Percentiles rank a stretch among this genome's conserved stretches.
These are phyloP conservation scores for Diadumene lineata DNA, from an alignment of 92 coral and sea anemone genomes.

Conservation along the genomic window DNA sequence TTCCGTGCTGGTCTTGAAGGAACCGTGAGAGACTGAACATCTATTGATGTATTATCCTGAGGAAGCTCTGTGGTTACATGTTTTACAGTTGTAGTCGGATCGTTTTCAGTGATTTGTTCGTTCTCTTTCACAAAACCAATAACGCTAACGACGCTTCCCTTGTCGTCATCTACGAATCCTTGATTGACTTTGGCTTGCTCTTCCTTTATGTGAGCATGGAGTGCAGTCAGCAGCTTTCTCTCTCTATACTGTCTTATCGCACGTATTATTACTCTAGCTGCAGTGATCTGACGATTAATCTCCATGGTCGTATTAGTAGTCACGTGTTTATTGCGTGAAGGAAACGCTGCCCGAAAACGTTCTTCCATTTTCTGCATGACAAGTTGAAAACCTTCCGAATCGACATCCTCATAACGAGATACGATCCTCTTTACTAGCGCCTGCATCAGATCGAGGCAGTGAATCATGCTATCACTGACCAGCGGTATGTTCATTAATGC, in stretches of 20 bases:
- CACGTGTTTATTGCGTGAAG: constrained; percentile 61
- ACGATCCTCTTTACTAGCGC: constrained; percentile 82
- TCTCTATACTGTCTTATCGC: constrained; percentile 71
- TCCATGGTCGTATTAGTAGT: constrained; percentile 71
- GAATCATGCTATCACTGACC: constrained; percentile 70
- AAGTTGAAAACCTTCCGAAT: constrained; percentile 71
- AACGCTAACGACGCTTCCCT: constrained; percentile 26
- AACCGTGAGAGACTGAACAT: background rate
- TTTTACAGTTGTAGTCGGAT: background rate
- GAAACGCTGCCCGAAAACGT: constrained; percentile 83
- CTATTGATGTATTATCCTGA: background rate
- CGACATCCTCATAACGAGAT: constrained; percentile 72
- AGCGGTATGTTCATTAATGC: constrained; percentile 89
- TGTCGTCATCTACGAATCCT: constrained; percentile 11
- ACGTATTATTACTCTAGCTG: constrained; percentile 73
- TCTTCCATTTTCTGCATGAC: constrained; percentile 89
- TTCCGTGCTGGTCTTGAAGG: background rate
- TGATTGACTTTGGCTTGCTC: constrained; percentile 11
- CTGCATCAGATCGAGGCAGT: constrained; percentile 91
- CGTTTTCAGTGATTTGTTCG: background rate
- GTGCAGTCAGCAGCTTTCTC: constrained; percentile 50
- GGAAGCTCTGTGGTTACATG: background rate
- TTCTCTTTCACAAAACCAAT: background rate
- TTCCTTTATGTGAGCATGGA: constrained; percentile 20
- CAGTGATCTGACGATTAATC: constrained; percentile 57